Evolutionary conservation across 2,113 vertebrate genomes (phyloP).

Genomic region (Struthidea cinerea): DNA sequence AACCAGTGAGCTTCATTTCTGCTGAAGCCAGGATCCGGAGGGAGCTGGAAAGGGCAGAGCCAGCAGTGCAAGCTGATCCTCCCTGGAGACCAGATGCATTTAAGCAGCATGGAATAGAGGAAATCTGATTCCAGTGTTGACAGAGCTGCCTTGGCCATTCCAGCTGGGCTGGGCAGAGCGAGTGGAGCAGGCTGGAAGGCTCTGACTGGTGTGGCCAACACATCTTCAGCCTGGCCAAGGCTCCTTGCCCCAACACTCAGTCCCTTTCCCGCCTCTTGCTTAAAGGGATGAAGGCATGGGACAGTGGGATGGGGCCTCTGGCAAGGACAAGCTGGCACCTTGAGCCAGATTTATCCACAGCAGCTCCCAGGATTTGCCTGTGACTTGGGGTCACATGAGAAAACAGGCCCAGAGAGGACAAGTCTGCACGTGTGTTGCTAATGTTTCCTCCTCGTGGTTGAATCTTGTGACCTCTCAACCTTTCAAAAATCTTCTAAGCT

Average conservation of each 20-base stretch:
- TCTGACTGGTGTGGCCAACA: background rate
- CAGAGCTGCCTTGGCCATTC: background rate
- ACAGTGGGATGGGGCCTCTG: rapidly evolving
- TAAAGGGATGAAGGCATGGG: rapidly evolving
- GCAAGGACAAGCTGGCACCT: background rate
- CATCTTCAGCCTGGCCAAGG: background rate
- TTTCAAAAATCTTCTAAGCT: background rate
- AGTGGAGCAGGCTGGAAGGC: background rate
- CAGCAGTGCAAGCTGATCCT: conserved; percentile 18
- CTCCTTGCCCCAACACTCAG: rapidly evolving
- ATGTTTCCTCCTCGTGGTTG: background rate
- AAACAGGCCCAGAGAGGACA: background rate
- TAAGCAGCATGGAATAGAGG: background rate
- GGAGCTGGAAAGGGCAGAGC: conserved; percentile 7
- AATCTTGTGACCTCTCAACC: background rate
- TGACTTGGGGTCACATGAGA: rapidly evolving
- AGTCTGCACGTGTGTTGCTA: rapidly evolving
- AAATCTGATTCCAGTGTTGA: conserved; percentile 7
- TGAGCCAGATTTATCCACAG: background rate
- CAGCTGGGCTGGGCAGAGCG: background rate
- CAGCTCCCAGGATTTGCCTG: background rate
- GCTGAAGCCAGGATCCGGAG: background rate
- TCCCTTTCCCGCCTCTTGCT: background rate
- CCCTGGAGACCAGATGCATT: background rate
- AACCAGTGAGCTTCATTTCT: background rate